Base-by-base conservation (phyloP, 2,888 invertebrate genomes). In the Pheosia gnoma region DNA sequence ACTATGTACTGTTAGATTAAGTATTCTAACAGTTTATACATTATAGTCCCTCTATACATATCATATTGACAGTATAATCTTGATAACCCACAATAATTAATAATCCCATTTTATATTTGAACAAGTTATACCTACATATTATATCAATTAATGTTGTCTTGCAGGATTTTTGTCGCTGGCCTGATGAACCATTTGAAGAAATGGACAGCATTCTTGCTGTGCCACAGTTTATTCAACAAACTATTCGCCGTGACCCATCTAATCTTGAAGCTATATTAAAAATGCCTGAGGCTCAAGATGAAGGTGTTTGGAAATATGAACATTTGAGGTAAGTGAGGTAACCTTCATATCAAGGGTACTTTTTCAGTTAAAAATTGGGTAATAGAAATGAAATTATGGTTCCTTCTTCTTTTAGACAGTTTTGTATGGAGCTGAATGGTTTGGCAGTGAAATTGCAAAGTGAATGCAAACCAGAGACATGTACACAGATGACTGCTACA, bases 281-380 rank as follows among this genome's bases (percentile, higher is more conserved):
- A 80, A 98, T 99, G 94, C 99, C 99, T 3, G 99, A 99, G 77
- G 97, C 97, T 36, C 99, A 99, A 90, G 99, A 99, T 86, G 99
- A 99, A 89, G 99, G 99, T 51, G 99, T 99, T 58, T 99, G 99
- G 99, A 99, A 99, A 93, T 99, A 99, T 88, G 99, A 99, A 93
- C 99, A 99, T 94, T 95, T 99, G 65, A 95, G 97, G 97, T 97
- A 88, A 66, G 54, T 58, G 25, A 1, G 25, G 25, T 25, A 25
- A 53, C 39, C n/a, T 10, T 8, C 37, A 38, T 54, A 38, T 25
- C 25, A 25, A 54, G 38, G n/a, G 39, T 6, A 10, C 7, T 52
- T 6, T 52, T 52, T 52, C 25, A 36, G 36, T 43, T 3, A 43
- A 43, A 43, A 3, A 43, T 9, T 9, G 43, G 8, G 10, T 10